phyloP scores from a whole-genome alignment of 2,888 invertebrate species.

The Gerosis bhagava region DNA sequence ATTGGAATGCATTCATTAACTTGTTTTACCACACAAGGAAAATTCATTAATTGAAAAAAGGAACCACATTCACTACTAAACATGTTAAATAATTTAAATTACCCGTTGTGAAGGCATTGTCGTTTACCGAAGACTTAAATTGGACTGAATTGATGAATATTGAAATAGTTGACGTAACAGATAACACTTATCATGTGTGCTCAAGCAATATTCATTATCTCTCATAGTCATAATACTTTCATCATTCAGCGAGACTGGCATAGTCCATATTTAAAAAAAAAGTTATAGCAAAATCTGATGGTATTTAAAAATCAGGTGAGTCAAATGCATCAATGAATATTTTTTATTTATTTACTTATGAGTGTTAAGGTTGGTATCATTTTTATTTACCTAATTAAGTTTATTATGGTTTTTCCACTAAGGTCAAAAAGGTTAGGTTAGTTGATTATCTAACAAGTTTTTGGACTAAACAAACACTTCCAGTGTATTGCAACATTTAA shows the following conservation, averaged over 20 bases:
- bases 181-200: conserved; percentile 69
- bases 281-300: conserved; percentile 11
- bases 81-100: conserved; percentile 48
- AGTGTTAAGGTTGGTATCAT: no score
- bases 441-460: conserved; percentile 56
- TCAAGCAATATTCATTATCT: conserved; percentile 46
- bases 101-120: conserved; percentile 74
- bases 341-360: no score
- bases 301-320: conserved; percentile 27
- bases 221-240: conserved; percentile 42
- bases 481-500: background rate
- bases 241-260: conserved; percentile 46
- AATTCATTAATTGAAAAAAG: no score
- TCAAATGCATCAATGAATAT: conserved; percentile 13
- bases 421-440: conserved; percentile 65
- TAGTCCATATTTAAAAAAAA: conserved; percentile 33
- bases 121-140: conserved; percentile 60
- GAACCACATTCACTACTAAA: no score
- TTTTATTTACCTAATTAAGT: no score
- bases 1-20: no score
- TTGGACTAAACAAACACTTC: conserved; percentile 1
- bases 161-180: conserved; percentile 58
- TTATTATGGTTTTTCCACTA: conserved; percentile 29
- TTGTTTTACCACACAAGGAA: no score
- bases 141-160: conserved; percentile 64